These are phyloP conservation scores for Onychomys torridus DNA, from an alignment of 2,797 vertebrate genomes.

Conservation along the genomic window DNA sequence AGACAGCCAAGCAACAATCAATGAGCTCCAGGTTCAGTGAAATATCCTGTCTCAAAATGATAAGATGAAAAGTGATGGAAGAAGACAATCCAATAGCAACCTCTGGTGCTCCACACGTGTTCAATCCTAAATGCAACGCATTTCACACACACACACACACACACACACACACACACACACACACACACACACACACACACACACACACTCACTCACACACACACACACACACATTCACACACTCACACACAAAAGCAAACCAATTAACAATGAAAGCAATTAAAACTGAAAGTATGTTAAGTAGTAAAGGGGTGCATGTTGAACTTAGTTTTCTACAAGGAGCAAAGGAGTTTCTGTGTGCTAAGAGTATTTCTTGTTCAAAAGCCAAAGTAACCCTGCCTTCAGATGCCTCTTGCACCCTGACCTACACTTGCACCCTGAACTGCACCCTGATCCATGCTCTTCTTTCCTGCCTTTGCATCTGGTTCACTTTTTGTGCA, in stretches of 20 bases:
- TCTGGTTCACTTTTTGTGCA: background rate
- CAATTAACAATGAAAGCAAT: constrained; percentile 11
- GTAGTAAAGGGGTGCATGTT: background rate
- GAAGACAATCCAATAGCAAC: background rate
- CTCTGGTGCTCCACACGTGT: background rate
- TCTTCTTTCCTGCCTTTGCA: background rate
- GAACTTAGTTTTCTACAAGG: background rate
- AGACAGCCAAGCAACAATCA: background rate
- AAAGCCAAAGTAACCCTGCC: background rate
- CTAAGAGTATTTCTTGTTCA: background rate
- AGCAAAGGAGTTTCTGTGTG: background rate
- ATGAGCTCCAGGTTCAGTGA: background rate
- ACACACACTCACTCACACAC: too few species aligned
- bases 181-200: too few species aligned
- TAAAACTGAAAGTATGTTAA: constrained; percentile 7
- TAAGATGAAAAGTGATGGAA: background rate
- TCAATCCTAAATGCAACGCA: background rate
- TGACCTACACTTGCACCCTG: background rate
- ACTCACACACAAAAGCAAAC: background rate
- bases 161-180: background rate
- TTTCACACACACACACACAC: too few species aligned
- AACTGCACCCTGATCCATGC: fast-evolving
- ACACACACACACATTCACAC: background rate
- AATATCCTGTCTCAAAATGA: background rate
- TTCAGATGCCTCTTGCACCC: background rate